Percentiles rank a stretch among this genome's conserved stretches.
These are phyloP conservation scores for Catostomus latipinnis DNA, from an alignment of 2,797 vertebrate genomes.

Conservation along the genomic window DNA sequence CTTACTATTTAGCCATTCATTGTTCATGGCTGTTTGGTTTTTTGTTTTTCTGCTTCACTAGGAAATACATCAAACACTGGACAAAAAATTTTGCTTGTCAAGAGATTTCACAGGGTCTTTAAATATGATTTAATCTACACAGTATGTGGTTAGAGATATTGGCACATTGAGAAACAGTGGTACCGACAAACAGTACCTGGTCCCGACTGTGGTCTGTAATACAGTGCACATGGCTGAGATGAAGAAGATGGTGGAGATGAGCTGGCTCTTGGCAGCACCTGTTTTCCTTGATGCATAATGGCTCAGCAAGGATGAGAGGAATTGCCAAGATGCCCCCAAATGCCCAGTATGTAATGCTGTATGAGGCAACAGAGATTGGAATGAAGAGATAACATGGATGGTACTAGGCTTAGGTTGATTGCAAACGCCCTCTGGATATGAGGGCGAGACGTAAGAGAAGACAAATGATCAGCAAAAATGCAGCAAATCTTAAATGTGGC, in stretches of 20 bases:
- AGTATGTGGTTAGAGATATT: no score
- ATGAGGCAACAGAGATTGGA: constrained; percentile 2
- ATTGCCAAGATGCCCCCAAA: constrained; percentile 83
- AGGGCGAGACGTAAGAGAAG: constrained; percentile 15
- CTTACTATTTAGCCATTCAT: no score
- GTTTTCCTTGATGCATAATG: constrained; percentile 81
- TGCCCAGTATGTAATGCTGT: constrained; percentile 82
- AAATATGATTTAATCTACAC: no score
- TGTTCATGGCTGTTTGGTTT: no score
- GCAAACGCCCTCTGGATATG: constrained; percentile 22
- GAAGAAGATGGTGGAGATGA: constrained; percentile 85
- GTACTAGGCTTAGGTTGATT: background rate
- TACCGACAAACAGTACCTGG: constrained; percentile 69
- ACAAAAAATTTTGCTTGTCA: no score
- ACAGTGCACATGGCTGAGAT: constrained; percentile 81
- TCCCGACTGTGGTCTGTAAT: constrained; percentile 79
- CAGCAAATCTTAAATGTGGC: constrained; percentile 37
- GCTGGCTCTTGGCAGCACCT: constrained; percentile 78
- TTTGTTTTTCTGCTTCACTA: no score
- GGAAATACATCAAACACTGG: no score
- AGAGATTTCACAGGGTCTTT: no score
- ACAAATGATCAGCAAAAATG: constrained; percentile 45
- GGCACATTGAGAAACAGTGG: background rate
- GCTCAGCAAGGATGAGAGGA: constrained; percentile 82
- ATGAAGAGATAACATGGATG: constrained; percentile 13